Evolutionary conservation across 2,888 invertebrate species (phyloP), one percentile per base, ranked within the genome.

Genomic region (Oegoconia quadripuncta): DNA sequence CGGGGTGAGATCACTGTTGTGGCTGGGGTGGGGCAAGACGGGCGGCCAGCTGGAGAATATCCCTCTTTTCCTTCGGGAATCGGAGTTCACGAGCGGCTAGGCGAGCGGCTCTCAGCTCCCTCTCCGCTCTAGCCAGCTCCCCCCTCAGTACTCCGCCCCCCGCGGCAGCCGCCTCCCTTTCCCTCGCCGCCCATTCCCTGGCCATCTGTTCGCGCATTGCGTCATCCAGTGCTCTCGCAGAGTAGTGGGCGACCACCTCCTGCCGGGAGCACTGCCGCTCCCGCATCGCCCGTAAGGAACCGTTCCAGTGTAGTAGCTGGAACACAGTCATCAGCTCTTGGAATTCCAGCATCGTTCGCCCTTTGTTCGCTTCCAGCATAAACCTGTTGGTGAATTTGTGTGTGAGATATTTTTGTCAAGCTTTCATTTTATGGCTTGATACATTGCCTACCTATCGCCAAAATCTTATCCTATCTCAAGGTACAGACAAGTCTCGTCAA

Each of bases 321-420:
- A 97, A 97, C 32, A 97, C 97, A n/a, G 97, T 97, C 97, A 97
- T 97, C 63, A 97, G 86, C 75, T 97, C 97, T 80, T 97, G 97
- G 88, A 97, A 97, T 79, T 97, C 97, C 50, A 97, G 89, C 97
- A 97, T 97, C 36, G 97, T 97, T 50, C 96, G 92, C 8, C 97
- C 97, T 52, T 96, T 97, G 79, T 95, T 96, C 20, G 90, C 91
- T 80, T 91, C 92, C 54, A 93, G 76, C 93, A 93, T 93, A 65
- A 93, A 93, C 65, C 93, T 92, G 70, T 16, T 48, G 48, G 47
- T 7, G 38, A 40, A 23, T 12, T 6, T 16, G 16, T 8, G 4
- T 28, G 17, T 13, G 18, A 6, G 15, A 15, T 3, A n/a, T 30
- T 30, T 15, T 8, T 30, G 30, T 16, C 15, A 15, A 30, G 7